A percentile compares a stretch with the other conserved stretches of the same genome.
phyloP scores from a whole-genome alignment of 2,888 invertebrate species.

The Pogonocherus hispidulus region DNA sequence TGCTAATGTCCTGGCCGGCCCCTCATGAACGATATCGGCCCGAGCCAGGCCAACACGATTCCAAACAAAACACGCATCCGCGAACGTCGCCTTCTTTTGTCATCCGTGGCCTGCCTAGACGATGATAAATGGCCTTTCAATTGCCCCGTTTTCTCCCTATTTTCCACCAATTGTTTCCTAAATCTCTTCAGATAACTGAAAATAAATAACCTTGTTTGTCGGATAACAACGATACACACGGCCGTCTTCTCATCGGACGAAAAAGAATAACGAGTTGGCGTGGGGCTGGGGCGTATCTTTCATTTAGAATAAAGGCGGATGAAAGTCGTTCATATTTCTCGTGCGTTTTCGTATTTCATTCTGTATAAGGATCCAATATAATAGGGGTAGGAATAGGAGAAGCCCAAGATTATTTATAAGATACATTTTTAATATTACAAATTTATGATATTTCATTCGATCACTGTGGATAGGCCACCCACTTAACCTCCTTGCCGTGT shows the following conservation, averaged over 20 bases:
- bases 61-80: conserved; percentile 64
- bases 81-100: conserved; percentile 64
- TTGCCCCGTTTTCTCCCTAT: conserved; percentile 59
- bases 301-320: no score
- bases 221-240: conserved; percentile 39
- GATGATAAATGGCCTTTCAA: conserved; percentile 68
- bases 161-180: conserved; percentile 54
- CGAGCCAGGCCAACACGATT: conserved; percentile 62
- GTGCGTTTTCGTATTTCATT: no score
- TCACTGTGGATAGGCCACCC: no score
- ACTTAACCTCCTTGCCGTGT: no score
- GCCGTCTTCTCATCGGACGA: conserved; percentile 29
- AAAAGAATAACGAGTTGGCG: conserved; percentile 29
- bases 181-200: conserved; percentile 52
- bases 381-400: no score
- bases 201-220: conserved; percentile 51
- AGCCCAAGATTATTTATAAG: no score
- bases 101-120: conserved; percentile 64
- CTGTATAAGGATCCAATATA: no score
- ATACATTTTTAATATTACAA: no score
- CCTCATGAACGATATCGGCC: conserved; percentile 57
- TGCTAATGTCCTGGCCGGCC: conserved; percentile 52
- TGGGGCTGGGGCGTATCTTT: neutral
- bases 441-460: no score
- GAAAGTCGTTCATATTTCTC: no score